Conservation (phyloP, 2,113 vertebrate genomes). For the Xyliphius kryptos region DNA sequence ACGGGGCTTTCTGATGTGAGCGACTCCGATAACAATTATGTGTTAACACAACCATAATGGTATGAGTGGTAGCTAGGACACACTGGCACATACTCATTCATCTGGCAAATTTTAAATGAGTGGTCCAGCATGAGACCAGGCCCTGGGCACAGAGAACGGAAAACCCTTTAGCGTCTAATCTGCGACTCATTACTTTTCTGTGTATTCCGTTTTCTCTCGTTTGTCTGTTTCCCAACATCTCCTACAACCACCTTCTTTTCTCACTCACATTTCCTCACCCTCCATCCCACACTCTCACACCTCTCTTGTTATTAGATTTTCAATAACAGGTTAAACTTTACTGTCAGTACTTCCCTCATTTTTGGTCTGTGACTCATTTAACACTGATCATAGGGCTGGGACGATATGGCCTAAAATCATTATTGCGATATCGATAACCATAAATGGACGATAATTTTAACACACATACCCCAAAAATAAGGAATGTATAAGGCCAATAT, state of each 20-base stretch:
- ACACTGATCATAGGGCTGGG: no score
- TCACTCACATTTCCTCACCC: background rate
- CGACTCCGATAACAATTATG: conserved; percentile 51
- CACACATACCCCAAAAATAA: no score
- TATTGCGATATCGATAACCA: no score
- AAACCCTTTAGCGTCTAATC: background rate
- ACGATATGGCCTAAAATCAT: no score
- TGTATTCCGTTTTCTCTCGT: background rate
- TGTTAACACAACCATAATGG: conserved; percentile 47
- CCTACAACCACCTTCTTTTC: background rate
- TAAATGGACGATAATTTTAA: no score
- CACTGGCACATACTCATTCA: conserved; percentile 43
- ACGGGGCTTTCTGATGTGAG: conserved; percentile 49
- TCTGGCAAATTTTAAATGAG: conserved; percentile 22
- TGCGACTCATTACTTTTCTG: background rate
- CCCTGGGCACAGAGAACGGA: background rate
- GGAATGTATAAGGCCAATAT: no score
- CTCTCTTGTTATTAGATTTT: background rate
- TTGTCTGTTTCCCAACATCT: background rate
- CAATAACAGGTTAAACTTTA: background rate
- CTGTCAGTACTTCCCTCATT: background rate
- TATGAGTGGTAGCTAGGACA: conserved; percentile 31
- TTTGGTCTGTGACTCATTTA: no score
- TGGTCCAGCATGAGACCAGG: background rate
- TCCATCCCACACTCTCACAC: background rate